phyloP scores from a whole-genome alignment of 2,113 vertebrate species.

The Melanocharis versteri region DNA sequence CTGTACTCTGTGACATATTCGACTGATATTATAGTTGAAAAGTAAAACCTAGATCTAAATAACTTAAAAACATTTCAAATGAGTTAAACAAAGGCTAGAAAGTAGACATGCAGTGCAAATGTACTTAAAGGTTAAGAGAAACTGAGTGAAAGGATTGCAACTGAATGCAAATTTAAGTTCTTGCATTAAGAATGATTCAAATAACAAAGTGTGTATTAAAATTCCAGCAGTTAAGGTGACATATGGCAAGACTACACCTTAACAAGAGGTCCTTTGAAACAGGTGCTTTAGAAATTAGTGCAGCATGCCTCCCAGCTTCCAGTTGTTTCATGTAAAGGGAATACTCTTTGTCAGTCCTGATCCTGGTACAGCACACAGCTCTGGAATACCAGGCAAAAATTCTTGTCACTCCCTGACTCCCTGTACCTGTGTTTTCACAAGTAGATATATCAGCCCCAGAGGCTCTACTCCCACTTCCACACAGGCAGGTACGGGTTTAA shows the following conservation, averaged over 20 bases:
- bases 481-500: neutral
- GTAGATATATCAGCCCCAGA: neutral
- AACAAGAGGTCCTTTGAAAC: neutral
- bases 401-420: neutral
- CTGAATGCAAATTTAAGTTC: neutral
- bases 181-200: neutral
- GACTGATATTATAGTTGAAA: neutral
- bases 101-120: neutral
- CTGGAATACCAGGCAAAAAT: neutral
- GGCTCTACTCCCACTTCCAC: neutral
- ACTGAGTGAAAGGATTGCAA: neutral
- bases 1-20: neutral
- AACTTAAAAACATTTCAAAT: neutral
- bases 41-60: neutral
- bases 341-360: neutral
- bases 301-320: neutral
- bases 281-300: neutral
- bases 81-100: neutral
- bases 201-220: neutral
- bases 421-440: neutral
- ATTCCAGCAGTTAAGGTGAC: neutral
- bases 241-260: neutral
- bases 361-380: no score
- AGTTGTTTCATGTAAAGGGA: neutral
- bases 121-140: neutral